Evolutionary conservation across 2,888 invertebrate species (phyloP).

Genomic region (Eristalis intricaria): DNA sequence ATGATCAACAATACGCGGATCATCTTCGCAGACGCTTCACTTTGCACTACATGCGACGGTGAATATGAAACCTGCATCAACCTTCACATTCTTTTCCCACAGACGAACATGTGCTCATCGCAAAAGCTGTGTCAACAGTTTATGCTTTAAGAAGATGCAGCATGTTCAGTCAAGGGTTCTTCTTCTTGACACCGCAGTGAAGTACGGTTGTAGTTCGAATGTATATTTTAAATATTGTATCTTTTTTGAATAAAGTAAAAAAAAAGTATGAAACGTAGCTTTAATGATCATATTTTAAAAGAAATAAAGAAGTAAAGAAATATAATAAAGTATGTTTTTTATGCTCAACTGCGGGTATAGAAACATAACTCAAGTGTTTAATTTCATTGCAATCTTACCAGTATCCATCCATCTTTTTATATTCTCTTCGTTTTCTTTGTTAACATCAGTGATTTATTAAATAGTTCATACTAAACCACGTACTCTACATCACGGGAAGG

Average conservation of each 20-base stretch:
- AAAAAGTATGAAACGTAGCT: not conserved
- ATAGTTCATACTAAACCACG: too few species aligned
- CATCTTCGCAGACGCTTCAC: not conserved
- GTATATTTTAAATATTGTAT: not conserved
- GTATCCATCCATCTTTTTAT: too few species aligned
- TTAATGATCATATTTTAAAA: not conserved
- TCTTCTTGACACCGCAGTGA: not conserved
- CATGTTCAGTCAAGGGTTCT: not conserved
- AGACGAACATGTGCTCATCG: not conserved
- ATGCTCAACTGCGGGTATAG: not conserved
- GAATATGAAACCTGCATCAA: not conserved
- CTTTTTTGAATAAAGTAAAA: not conserved
- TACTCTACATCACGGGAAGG: too few species aligned
- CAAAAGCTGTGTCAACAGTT: not conserved
- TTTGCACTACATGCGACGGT: not conserved
- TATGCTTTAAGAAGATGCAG: not conserved
- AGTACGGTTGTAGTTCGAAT: not conserved
- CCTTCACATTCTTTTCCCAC: not conserved
- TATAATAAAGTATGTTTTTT: not conserved
- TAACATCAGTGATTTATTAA: too few species aligned
- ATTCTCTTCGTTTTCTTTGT: too few species aligned
- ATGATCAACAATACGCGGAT: not conserved
- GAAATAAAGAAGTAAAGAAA: not conserved
- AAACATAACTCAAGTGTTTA: conserved; percentile 6
- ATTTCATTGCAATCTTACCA: too few species aligned